Conservation (phyloP, 2,888 invertebrate genomes). For the Tetrapedia diversipes region DNA sequence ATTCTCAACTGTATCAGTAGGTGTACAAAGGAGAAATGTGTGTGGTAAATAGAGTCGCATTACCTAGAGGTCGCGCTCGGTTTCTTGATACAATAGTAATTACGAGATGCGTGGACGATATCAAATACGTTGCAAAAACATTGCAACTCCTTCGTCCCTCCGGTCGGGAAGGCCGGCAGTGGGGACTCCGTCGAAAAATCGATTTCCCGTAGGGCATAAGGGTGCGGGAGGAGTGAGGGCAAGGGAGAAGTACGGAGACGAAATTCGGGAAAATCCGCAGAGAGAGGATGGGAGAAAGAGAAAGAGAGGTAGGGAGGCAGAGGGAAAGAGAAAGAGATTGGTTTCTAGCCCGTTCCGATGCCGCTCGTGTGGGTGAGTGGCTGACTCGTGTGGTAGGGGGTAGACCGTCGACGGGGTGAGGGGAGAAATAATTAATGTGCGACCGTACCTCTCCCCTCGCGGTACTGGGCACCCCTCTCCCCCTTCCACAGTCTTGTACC, state of each 20-base stretch:
- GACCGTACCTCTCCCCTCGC: constrained; percentile 75
- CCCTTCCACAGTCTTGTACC: constrained; percentile 71
- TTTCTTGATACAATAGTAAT: constrained; percentile 66
- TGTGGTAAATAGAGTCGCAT: constrained; percentile 48
- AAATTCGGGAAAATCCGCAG: constrained; percentile 72
- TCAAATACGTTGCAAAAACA: constrained; percentile 67
- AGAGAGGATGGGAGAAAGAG: constrained; percentile 37
- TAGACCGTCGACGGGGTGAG: constrained; percentile 68
- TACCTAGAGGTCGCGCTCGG: constrained; percentile 61
- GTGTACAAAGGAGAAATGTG: constrained; percentile 31
- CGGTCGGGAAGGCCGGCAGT: constrained; percentile 61
- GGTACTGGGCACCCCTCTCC: constrained; percentile 59
- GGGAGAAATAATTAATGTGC: constrained; percentile 81
- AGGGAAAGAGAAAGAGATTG: constrained; percentile 65
- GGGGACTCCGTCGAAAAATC: constrained; percentile 78
- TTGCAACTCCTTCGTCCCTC: constrained; percentile 60
- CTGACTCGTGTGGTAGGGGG: constrained; percentile 66
- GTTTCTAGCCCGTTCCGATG: constrained; percentile 68
- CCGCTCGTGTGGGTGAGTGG: constrained; percentile 72
- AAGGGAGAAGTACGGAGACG: constrained; percentile 66
- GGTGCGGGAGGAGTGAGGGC: constrained; percentile 64
- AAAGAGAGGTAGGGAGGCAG: constrained; percentile 41
- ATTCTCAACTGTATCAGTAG: background rate
- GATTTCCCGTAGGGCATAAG: constrained; percentile 78
- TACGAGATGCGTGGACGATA: constrained; percentile 65